Evolutionary conservation across 2,888 invertebrate species (phyloP).

Genomic region (Silvanus unidentatus): DNA sequence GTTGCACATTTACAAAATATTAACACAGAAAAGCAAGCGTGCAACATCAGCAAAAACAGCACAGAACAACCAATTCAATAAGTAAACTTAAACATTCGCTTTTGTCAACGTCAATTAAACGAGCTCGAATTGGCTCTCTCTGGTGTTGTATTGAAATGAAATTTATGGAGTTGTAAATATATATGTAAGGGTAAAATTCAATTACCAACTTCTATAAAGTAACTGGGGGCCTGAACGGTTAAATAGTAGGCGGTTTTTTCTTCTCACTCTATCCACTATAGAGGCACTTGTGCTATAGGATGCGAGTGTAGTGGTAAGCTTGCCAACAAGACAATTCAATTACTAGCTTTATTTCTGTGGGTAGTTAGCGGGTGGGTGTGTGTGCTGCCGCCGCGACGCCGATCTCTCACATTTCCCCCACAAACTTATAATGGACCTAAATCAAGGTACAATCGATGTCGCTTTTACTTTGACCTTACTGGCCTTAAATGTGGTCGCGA

Average conservation of each 20-base stretch:
- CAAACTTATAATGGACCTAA: slow-evolving; percentile 41
- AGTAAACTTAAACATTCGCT: neutral
- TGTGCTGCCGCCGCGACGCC: slow-evolving; percentile 14
- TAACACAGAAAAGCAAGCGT: neutral
- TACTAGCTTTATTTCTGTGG: slow-evolving; percentile 45
- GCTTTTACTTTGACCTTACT: slow-evolving; percentile 19
- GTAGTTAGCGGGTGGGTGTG: slow-evolving; percentile 33
- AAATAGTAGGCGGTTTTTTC: slow-evolving; percentile 38
- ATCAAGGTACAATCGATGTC: slow-evolving; percentile 44
- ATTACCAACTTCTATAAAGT: slow-evolving; percentile 44
- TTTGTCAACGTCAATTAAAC: no score
- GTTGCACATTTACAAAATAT: neutral
- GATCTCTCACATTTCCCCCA: slow-evolving; percentile 18
- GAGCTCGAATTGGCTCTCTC: slow-evolving; percentile 2
- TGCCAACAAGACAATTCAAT: slow-evolving; percentile 49
- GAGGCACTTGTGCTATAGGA: slow-evolving; percentile 24
- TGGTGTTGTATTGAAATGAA: slow-evolving; percentile 36
- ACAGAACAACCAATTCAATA: neutral
- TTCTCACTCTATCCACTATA: slow-evolving; percentile 25
- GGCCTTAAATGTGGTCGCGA: slow-evolving; percentile 28
- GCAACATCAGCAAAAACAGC: no score
- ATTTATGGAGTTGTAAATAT: slow-evolving; percentile 43
- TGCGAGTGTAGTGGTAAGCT: slow-evolving; percentile 22
- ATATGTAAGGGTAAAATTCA: slow-evolving; percentile 45
- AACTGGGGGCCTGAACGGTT: slow-evolving; percentile 36